A percentile compares a stretch with the other conserved stretches of the same genome.
Conservation (phyloP, 2,113 vertebrate species). For the Pagrus major region DNA sequence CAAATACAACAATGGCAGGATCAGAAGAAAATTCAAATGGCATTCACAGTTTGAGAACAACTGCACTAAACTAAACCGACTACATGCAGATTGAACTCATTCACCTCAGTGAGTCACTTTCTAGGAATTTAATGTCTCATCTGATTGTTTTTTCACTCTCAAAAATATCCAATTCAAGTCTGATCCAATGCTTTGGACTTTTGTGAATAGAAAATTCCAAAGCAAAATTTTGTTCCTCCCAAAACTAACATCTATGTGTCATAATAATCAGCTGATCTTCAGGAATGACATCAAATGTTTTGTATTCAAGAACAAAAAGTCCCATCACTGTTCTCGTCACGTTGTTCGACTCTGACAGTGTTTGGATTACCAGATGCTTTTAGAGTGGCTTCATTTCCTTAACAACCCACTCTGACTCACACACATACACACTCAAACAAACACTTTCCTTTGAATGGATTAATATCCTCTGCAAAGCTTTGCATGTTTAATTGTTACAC, state of each 20-base stretch:
- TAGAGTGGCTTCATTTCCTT: conserved; percentile 57
- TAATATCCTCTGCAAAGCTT: conserved; percentile 33
- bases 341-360: conserved; percentile 50
- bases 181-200: conserved; percentile 2
- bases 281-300: conserved; percentile 27
- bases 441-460: conserved; percentile 19
- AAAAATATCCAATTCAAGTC: background rate
- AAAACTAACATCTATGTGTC: conserved; percentile 11
- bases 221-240: background rate
- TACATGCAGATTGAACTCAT: background rate
- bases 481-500: conserved; percentile 59
- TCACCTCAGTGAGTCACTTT: background rate
- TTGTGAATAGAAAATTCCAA: background rate
- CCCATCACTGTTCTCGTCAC: conserved; percentile 54
- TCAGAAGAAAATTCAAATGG: background rate
- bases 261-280: conserved; percentile 32
- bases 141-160: background rate
- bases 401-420: conserved; percentile 14
- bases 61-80: background rate
- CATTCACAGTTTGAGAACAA: background rate
- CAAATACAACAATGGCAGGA: background rate
- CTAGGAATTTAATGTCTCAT: background rate
- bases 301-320: conserved; percentile 74
- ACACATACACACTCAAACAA: background rate
- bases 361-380: conserved; percentile 73